A percentile compares a stretch with the other conserved stretches of the same genome.
These are phyloP conservation scores for Lepidochrysops patricia DNA, from an alignment of 2,888 invertebrate species.

Conservation along the genomic window DNA sequence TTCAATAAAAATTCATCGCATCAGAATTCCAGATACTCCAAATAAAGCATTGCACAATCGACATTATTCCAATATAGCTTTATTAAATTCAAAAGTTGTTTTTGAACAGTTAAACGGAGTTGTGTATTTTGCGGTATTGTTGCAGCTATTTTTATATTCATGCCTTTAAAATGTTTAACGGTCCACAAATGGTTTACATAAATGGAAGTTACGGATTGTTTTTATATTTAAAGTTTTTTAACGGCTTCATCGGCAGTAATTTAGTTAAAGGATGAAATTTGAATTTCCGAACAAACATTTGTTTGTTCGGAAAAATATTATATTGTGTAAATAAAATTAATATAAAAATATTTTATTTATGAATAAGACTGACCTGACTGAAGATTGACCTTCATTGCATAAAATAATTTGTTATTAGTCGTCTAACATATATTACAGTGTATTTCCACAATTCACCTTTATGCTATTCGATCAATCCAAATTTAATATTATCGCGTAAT, in stretches of 20 bases:
- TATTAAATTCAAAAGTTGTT: neutral
- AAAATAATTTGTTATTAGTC: too few species aligned
- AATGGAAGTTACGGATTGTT: neutral
- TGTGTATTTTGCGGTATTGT: neutral
- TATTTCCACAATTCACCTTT: too few species aligned
- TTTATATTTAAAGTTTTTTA: neutral
- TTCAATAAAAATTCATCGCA: neutral
- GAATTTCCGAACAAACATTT: neutral
- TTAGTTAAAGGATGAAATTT: too few species aligned
- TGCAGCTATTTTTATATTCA: neutral
- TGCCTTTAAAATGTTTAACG: neutral
- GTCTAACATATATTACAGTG: too few species aligned
- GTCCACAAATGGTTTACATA: neutral
- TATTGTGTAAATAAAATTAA: too few species aligned
- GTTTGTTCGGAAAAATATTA: too few species aligned
- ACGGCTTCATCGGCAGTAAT: neutral
- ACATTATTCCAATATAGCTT: neutral
- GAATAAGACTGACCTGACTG: too few species aligned
- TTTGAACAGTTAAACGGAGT: neutral
- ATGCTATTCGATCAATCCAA: too few species aligned
- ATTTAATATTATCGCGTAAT: too few species aligned
- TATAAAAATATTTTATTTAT: too few species aligned
- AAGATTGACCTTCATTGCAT: too few species aligned
- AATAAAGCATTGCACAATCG: neutral
- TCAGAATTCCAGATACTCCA: neutral